Conservation (phyloP, 2,113 vertebrate genomes). For the Anolis carolinensis region DNA sequence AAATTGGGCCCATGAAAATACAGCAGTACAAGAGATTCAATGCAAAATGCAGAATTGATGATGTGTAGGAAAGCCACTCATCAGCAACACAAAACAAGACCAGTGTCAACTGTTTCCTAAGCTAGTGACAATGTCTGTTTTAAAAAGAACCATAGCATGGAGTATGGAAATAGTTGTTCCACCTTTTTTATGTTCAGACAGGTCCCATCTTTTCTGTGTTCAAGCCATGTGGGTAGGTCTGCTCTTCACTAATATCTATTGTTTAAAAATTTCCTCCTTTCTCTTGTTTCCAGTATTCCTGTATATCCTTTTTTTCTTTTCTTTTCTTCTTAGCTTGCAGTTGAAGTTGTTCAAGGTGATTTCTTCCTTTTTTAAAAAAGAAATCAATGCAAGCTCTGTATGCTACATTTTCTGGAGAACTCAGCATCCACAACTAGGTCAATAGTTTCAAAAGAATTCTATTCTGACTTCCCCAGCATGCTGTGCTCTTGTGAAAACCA, state of each 20-base stretch:
- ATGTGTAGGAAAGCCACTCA: background rate
- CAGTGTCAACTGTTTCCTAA: background rate
- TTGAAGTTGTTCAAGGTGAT: slow-evolving; percentile 26
- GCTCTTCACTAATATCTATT: background rate
- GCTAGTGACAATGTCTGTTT: background rate
- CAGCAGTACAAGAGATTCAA: background rate
- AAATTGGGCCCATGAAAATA: background rate
- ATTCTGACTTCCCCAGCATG: slow-evolving; percentile 16
- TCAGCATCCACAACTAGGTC: slow-evolving; percentile 22
- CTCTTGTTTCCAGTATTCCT: background rate
- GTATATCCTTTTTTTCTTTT: background rate
- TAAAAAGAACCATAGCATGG: background rate
- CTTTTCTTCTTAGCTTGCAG: background rate
- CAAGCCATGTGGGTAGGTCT: background rate
- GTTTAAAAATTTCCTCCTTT: background rate
- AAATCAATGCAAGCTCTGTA: slow-evolving; percentile 14
- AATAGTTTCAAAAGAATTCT: slow-evolving; percentile 23
- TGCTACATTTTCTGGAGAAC: slow-evolving; percentile 1
- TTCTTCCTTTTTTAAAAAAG: background rate
- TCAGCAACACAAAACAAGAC: background rate
- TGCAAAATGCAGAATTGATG: background rate
- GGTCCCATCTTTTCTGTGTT: background rate
- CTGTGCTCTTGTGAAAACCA: slow-evolving; percentile 20
- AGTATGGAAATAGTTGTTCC: background rate
- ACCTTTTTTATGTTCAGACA: background rate